phyloP scores from a whole-genome alignment of 2,888 invertebrate genomes.

The Polydrusus pterygomalis region DNA sequence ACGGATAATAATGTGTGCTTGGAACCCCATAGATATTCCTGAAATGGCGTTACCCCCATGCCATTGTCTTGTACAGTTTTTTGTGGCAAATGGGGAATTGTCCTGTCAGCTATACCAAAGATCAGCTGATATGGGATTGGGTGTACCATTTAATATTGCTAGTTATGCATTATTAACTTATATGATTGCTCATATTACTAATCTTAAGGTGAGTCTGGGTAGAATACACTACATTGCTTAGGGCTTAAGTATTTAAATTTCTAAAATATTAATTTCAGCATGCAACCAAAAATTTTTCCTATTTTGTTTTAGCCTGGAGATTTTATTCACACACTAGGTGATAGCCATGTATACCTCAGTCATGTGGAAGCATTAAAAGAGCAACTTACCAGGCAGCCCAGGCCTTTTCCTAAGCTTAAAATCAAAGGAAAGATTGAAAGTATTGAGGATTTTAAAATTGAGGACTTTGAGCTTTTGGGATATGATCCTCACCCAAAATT shows the following conservation, averaged over 20 bases:
- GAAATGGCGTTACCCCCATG: conserved; percentile 98
- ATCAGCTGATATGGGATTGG: conserved; percentile 97
- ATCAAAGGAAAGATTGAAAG: conserved; percentile 83
- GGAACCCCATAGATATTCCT: conserved; percentile 93
- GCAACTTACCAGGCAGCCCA: conserved; percentile 87
- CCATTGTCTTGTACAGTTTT: conserved; percentile 96
- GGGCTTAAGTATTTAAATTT: too few species aligned
- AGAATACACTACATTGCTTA: background rate
- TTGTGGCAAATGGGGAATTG: conserved; percentile 87
- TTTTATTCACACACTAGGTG: conserved; percentile 95
- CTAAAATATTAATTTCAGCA: too few species aligned
- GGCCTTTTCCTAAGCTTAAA: conserved; percentile 86
- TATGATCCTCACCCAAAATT: conserved; percentile 94
- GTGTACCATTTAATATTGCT: conserved; percentile 99
- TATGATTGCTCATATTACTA: conserved; percentile 97
- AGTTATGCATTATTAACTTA: conserved; percentile 95
- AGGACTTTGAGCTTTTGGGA: conserved; percentile 88
- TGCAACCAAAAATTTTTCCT: too few species aligned
- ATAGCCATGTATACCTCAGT: conserved; percentile 95
- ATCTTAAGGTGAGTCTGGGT: conserved; percentile 79
- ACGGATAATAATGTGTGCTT: conserved; percentile 93
- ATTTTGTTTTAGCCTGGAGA: conserved; percentile 83
- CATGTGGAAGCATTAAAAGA: conserved; percentile 89
- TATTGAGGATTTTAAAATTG: conserved; percentile 90
- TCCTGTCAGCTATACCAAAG: conserved; percentile 96